phyloP scores from a whole-genome alignment of 2,113 vertebrate genomes.

The Nothobranchius furzeri region DNA sequence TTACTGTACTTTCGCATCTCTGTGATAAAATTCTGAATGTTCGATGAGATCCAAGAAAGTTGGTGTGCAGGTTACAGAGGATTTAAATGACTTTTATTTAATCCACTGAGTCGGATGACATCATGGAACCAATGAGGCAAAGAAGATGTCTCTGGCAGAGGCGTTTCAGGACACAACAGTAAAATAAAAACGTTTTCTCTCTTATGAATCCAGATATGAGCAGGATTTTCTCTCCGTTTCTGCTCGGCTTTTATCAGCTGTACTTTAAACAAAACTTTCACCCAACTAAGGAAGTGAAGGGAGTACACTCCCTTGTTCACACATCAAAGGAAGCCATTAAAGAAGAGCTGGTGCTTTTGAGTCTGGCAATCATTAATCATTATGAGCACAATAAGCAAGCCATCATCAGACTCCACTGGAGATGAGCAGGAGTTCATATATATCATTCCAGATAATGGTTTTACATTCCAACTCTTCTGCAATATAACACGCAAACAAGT shows the following conservation, averaged over 20 bases:
- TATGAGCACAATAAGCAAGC: accelerated
- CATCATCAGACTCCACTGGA: background rate
- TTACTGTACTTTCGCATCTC: too few species aligned
- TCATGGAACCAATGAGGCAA: constrained; percentile 31
- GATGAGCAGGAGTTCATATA: background rate
- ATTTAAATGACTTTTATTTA: constrained; percentile 17
- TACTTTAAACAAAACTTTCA: constrained; percentile 18
- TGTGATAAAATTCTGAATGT: too few species aligned
- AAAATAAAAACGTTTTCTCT: background rate
- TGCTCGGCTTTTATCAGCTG: constrained; percentile 44
- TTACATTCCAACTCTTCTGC: background rate
- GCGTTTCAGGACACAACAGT: constrained; percentile 12
- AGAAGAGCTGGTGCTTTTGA: constrained; percentile 5
- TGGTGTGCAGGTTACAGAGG: too few species aligned
- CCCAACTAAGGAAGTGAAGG: constrained; percentile 7
- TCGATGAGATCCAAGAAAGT: too few species aligned
- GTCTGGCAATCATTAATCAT: background rate
- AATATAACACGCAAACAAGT: too few species aligned
- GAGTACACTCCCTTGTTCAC: constrained; percentile 31
- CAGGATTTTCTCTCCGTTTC: constrained; percentile 39
- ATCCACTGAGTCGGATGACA: constrained; percentile 52
- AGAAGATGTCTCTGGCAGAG: constrained; percentile 30
- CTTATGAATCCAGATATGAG: constrained; percentile 28
- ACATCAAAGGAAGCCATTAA: constrained; percentile 5
- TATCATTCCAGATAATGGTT: background rate